A percentile compares a stretch with the other conserved stretches of the same genome.
Conservation (phyloP, 2,888 invertebrate genomes). For the Coecobrya sp. region DNA sequence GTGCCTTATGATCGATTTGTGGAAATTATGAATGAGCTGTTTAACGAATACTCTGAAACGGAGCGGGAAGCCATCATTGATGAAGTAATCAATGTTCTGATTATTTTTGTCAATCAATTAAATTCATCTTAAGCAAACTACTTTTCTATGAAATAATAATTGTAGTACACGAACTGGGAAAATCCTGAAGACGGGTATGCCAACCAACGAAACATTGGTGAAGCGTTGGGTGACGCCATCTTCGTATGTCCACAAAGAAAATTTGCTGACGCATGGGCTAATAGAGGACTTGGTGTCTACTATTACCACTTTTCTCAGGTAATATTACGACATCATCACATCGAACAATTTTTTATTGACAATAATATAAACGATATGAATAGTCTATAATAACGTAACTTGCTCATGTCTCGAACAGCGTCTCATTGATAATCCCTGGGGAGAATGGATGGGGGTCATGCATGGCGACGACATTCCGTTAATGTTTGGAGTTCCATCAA, state of each 20-base stretch:
- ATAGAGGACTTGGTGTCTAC: conserved; percentile 79
- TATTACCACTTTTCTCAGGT: conserved; percentile 82
- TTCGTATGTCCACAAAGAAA: conserved; percentile 80
- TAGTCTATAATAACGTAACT: too few species aligned
- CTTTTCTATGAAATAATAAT: too few species aligned
- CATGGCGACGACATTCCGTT: conserved; percentile 82
- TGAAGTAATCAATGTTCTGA: conserved; percentile 57
- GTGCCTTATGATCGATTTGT: conserved; percentile 88
- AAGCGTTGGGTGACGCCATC: conserved; percentile 77
- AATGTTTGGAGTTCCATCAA: conserved; percentile 74
- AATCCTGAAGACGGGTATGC: conserved; percentile 82
- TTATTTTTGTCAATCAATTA: too few species aligned
- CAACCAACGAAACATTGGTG: conserved; percentile 70
- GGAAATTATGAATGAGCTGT: conserved; percentile 86
- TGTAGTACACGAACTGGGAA: conserved; percentile 83
- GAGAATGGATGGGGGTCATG: conserved; percentile 83
- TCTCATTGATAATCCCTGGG: conserved; percentile 80
- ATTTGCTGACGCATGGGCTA: conserved; percentile 82
- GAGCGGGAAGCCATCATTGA: conserved; percentile 80
- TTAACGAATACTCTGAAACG: conserved; percentile 52
- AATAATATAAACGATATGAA: neutral
- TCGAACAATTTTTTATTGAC: neutral
- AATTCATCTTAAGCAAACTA: too few species aligned
- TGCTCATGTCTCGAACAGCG: too few species aligned
- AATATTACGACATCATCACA: neutral